Evolutionary conservation across 2,888 invertebrate species (phyloP), one percentile per base, ranked within the genome.

Genomic region (Ophion obscuratus): DNA sequence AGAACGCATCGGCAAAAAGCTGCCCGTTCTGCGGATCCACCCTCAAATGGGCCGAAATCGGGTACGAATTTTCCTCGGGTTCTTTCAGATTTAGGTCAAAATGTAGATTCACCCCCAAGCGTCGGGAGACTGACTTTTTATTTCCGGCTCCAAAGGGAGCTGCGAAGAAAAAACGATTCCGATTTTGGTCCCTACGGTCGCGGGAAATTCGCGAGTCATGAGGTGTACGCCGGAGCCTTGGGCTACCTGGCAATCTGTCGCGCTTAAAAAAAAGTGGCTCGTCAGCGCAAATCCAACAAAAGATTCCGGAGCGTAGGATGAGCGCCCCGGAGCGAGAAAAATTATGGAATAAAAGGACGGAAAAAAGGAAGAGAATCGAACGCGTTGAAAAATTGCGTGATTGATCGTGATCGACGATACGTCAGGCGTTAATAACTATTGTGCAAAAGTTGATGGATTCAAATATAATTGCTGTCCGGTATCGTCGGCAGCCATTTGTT

Each of bases 381-480:
- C 11, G 64, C 53, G 36, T n/a, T 64, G 61, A 67, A 84, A 79
- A 64, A 80, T 74, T 31, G 17, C 31, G 66, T 84, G 77, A 84
- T 85, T 73, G 87, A 80, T 85, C 89, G 89, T 90, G 89, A 91
- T 92, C 91, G 88, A 91, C 90, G 91, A 91, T 90, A 71, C 87
- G 86, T 76, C 87, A 88, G 90, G 89, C 87, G 86, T 88, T 87
- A 89, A 90, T 90, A 91, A 91, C 91, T 89, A 80, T 76, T 62
- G 70, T 84, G 77, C 70, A 80, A n/a, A 87, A 90, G 88, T 90
- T 92, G 93, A 93, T 92, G 91, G 92, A 94, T 93, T 92, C 88
- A 87, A 84, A 90, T 92, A 92, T 94, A 94, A 94, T 93, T 92
- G 92, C 89, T 88, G 88, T 87, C 88, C 89, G 81, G 88, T 87